Conservation (phyloP, 2,113 vertebrate genomes). For the Trachemys scripta region DNA sequence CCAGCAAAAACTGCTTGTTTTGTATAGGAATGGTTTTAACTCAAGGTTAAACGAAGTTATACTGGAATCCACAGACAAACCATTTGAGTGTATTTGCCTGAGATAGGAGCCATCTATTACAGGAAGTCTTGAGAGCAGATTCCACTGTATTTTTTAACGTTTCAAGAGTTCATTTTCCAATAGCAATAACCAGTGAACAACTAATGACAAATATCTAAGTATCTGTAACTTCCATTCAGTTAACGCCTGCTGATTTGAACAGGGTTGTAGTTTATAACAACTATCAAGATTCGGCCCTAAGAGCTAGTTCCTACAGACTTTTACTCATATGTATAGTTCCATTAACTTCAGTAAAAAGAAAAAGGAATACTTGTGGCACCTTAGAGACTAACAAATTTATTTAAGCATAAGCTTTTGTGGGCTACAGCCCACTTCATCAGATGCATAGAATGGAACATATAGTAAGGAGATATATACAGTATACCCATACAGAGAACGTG, state of each 20-base stretch:
- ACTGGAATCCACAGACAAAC: neutral
- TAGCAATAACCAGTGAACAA: neutral
- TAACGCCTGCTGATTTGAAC: neutral
- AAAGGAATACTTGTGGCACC: no score
- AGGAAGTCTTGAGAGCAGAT: neutral
- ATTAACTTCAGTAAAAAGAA: neutral
- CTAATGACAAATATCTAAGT: neutral
- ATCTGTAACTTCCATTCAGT: neutral
- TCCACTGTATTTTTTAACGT: neutral
- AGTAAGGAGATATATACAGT: no score
- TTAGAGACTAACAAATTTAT: no score
- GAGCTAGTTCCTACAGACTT: neutral
- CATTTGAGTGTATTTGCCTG: neutral
- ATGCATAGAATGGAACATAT: no score
- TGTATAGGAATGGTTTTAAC: neutral
- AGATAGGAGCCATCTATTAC: neutral
- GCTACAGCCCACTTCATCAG: no score
- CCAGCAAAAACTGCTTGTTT: neutral
- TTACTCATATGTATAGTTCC: neutral
- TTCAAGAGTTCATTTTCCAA: neutral
- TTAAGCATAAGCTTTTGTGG: no score
- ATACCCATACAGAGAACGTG: no score
- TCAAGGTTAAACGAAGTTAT: neutral
- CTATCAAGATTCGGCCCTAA: neutral
- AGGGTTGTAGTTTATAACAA: neutral